Conservation (phyloP, 2,113 vertebrate species). For the Phocoena sinus region DNA sequence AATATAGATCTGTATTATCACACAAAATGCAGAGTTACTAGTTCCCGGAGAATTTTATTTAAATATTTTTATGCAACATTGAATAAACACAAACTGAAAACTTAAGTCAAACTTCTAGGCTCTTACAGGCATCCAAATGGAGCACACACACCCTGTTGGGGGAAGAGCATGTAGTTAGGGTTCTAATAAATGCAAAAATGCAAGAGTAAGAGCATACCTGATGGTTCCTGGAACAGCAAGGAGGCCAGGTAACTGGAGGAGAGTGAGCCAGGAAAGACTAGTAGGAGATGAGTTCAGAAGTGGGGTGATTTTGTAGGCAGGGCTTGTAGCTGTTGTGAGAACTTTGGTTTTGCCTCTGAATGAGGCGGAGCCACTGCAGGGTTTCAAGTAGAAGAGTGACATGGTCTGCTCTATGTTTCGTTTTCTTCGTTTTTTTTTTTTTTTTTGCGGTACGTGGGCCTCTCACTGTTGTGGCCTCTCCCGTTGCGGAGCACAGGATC, state of each 20-base stretch:
- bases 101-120: not conserved
- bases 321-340: not conserved
- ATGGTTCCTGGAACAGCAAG: not conserved
- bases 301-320: not conserved
- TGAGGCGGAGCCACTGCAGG: not conserved
- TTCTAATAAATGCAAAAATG: not conserved
- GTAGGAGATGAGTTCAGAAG: not conserved
- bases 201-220: not conserved
- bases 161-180: not conserved
- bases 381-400: not conserved
- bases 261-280: not conserved
- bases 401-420: not conserved
- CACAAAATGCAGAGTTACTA: not conserved
- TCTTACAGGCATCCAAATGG: not conserved
- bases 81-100: not conserved
- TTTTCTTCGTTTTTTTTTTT: not conserved
- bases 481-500: no score
- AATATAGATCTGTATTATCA: not conserved
- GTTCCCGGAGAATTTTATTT: not conserved
- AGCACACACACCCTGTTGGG: not conserved
- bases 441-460: no score
- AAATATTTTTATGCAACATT: not conserved
- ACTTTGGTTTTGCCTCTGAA: not conserved
- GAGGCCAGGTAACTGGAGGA: not conserved
- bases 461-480: no score